Evolutionary conservation across 2,888 invertebrate species (phyloP), one percentile per base, ranked within the genome.

Genomic region (Mythimna loreyi): DNA sequence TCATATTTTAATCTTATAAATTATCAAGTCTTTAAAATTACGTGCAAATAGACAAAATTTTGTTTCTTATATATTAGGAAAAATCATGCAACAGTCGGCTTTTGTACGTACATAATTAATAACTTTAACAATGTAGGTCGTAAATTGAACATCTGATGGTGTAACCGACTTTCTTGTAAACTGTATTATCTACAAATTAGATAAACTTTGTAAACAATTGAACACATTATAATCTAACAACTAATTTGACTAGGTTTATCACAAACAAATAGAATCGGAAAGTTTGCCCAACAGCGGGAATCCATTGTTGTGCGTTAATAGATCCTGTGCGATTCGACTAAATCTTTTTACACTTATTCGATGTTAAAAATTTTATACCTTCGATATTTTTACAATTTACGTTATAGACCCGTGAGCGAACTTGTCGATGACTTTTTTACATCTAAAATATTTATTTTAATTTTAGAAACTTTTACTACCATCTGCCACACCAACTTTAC

Each of bases 1-100:
- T 40, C 82, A 75, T 67, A 81, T 84, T 83, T 75, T 83, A 83
- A 82, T 80, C 86, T 89, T 90, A 90, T 45, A 65, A 72, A 67
- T 86, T 90, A 90, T 89, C 85, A 87, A 93, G 92, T 92, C 92
- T 93, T 92, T 87, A 89, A 78, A 92, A 88, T 87, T 89, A 92
- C 83, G 92, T 92, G 92, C 92, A 87, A 85, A 85, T 86, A 85
- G 82, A 87, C 80, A 82, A 84, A 71, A 74, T 33, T 55, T 67
- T 71, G 11, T 64, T 80, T 65, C 73, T 75, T 81, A 83, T n/a
- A 72, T 70, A 64, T 57, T 81, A 80, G 75, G 72, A 80, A 60
- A 78, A 81, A 67, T 55, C n/a, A 71, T 61, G 66, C 16, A 53
- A 74, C 66, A 68, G 60, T 80, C 80, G 66, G 70, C 58, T 65